A percentile compares a stretch with the other conserved stretches of the same genome.
These are phyloP conservation scores for Onthophagus sagittarius DNA, from an alignment of 2,888 invertebrate genomes.

Conservation along the genomic window DNA sequence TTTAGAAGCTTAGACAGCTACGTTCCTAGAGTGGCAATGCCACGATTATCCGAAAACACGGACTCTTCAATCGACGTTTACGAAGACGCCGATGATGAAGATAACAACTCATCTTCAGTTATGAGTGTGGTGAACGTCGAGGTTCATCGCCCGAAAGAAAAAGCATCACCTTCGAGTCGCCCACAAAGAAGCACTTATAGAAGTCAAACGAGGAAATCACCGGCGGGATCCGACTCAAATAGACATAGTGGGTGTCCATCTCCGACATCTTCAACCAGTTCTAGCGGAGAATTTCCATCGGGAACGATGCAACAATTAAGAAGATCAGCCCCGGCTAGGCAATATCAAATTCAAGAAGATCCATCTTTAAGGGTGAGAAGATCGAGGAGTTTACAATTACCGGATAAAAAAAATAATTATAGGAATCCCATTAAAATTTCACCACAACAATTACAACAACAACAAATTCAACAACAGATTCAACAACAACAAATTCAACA, in stretches of 20 bases:
- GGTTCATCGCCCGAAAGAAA: conserved; percentile 31
- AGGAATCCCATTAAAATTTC: conserved; percentile 37
- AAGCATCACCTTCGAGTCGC: conserved; percentile 44
- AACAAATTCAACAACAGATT: conserved; percentile 26
- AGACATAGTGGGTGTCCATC: conserved; percentile 35
- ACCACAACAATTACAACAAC: conserved; percentile 43
- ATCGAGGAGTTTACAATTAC: conserved; percentile 61
- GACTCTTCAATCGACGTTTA: conserved; percentile 51
- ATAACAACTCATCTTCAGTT: conserved; percentile 51
- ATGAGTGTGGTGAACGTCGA: conserved; percentile 46
- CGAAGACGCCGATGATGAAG: conserved; percentile 52
- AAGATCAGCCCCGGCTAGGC: conserved; percentile 32
- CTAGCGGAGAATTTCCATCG: conserved; percentile 41
- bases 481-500: conserved; percentile 42
- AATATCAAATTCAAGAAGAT: conserved; percentile 35
- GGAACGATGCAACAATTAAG: conserved; percentile 34
- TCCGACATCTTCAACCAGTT: conserved; percentile 41
- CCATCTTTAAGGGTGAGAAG: conserved; percentile 47
- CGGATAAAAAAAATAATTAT: conserved; percentile 48
- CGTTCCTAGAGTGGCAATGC: conserved; percentile 47
- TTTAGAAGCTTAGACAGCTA: conserved; percentile 62
- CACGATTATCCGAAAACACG: conserved; percentile 51
- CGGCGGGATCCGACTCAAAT: conserved; percentile 43
- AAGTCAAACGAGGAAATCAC: conserved; percentile 40
- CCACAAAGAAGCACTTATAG: conserved; percentile 36